Base-by-base conservation (phyloP, 2,888 invertebrate species). In the Epirrhoe alternata region DNA sequence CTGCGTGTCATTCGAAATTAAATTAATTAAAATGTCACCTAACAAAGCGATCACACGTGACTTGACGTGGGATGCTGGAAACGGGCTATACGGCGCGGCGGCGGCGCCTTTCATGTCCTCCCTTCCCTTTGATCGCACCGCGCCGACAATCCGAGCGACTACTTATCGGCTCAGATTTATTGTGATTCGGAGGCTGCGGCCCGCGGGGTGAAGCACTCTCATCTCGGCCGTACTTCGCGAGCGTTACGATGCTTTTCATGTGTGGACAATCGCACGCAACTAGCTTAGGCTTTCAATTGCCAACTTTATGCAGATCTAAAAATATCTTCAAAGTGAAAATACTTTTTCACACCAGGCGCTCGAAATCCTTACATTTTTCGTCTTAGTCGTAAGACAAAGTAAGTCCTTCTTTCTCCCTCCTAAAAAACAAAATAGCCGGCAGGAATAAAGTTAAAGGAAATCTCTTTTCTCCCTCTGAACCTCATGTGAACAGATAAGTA, bases 111-210 rank as follows among this genome's bases (percentile, higher is more conserved):
- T 92, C 86, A 92, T 87, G 88, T 90, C 82, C 85, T 85, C 87
- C 87, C 86, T 81, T 84, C 80, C 81, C 90, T 92, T 93, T 93
- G 92, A 92, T 89, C 90, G 82, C 79, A 83, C 90, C 89, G 89
- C 86, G 86, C 91, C 92, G 90, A 88, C 92, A 87, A 91, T 89
- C 91, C 88, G 86, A 84, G 84, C 86, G 88, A 86, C 92, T 92
- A 92, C 92, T 93, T 93, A 93, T 93, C 92, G 92, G 88, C 84
- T 89, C 90, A 89, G 92, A 93, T 93, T 93, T 93, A 93, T 92
- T 91, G 92, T 92, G 91, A 90, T 90, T 90, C 83, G 87, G 89
- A 89, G 86, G 86, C 89, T 87, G 86, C 79, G 86, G 82, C 78
- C 83, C 78, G 81, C 83, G 83, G 86, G 86, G 87, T 24, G 85